Evolutionary conservation across 2,888 invertebrate species (phyloP).

Genomic region (Cataglyphis rosenhaueri): DNA sequence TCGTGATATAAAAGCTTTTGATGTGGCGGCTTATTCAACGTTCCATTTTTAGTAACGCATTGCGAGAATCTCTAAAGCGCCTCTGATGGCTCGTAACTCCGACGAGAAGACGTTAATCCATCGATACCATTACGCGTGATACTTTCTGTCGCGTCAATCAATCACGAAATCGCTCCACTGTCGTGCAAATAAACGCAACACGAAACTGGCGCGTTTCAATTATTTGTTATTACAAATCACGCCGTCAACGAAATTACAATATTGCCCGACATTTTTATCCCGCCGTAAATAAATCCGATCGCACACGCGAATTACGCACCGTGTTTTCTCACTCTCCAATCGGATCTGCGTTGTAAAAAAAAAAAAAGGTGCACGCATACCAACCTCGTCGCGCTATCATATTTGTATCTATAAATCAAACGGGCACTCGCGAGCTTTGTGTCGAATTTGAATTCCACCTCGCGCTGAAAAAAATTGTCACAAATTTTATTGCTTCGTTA

Average conservation of each 20-base stretch:
- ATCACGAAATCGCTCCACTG: constrained; percentile 64
- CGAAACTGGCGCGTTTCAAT: constrained; percentile 40
- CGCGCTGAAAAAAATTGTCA: constrained; percentile 6
- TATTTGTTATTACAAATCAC: constrained; percentile 52
- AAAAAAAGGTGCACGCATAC: constrained; percentile 24
- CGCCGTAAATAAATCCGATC: constrained; percentile 53
- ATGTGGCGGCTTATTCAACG: constrained; percentile 63
- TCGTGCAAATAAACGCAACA: constrained; percentile 39
- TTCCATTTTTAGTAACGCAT: constrained; percentile 62
- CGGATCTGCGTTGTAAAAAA: constrained; percentile 36
- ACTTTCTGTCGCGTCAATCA: constrained; percentile 62
- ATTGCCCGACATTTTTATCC: constrained; percentile 24
- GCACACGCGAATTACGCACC: constrained; percentile 45
- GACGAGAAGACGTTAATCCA: constrained; percentile 65
- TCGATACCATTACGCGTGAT: constrained; percentile 60
- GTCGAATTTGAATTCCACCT: constrained; percentile 19
- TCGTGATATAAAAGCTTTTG: constrained; percentile 54
- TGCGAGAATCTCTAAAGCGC: constrained; percentile 60
- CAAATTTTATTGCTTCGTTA: constrained; percentile 8
- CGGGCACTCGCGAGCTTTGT: constrained; percentile 29
- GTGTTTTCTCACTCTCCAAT: constrained; percentile 47
- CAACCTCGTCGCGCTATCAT: constrained; percentile 32
- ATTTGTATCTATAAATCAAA: constrained; percentile 51
- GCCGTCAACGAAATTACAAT: constrained; percentile 53
- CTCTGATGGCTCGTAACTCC: constrained; percentile 67